Percentiles rank a stretch among this genome's conserved stretches.
Evolutionary conservation across 2,797 vertebrate genomes (phyloP).

Genomic region (Sandelia bainsii): DNA sequence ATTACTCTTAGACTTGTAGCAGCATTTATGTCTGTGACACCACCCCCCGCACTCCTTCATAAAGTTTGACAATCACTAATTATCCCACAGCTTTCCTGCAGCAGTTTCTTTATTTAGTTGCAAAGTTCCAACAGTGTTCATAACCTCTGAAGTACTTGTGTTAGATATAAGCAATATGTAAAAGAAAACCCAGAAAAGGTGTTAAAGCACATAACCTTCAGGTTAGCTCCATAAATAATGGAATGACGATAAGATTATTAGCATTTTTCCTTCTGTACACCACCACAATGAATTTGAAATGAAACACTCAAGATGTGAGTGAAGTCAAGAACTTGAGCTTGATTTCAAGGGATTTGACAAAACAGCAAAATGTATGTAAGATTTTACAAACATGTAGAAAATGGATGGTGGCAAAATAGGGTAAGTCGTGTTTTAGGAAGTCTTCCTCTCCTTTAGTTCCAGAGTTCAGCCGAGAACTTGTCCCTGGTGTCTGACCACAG

Average conservation of each 20-base stretch:
- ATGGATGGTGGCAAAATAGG: neutral
- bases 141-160: constrained; percentile 7
- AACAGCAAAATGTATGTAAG: no score
- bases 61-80: constrained; percentile 52
- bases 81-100: constrained; percentile 31
- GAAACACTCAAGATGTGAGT: no score
- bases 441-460: constrained; percentile 21
- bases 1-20: constrained; percentile 42
- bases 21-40: constrained; percentile 34
- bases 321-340: no score
- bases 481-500: constrained; percentile 25
- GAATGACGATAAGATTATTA: no score
- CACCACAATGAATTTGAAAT: no score
- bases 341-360: no score
- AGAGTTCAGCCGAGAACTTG: constrained; percentile 15
- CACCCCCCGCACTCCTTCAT: constrained; percentile 2
- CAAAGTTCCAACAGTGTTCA: constrained; percentile 14
- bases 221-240: no score
- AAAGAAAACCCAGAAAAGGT: neutral
- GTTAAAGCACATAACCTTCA: neutral
- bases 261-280: no score
- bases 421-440: neutral
- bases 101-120: constrained; percentile 17
- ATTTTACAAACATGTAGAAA: neutral
- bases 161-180: neutral